Percentiles rank a stretch among this genome's conserved stretches.
phyloP scores from a whole-genome alignment of 1,140 invertebrate genomes.

The Philotrypesis tridentata region DNA sequence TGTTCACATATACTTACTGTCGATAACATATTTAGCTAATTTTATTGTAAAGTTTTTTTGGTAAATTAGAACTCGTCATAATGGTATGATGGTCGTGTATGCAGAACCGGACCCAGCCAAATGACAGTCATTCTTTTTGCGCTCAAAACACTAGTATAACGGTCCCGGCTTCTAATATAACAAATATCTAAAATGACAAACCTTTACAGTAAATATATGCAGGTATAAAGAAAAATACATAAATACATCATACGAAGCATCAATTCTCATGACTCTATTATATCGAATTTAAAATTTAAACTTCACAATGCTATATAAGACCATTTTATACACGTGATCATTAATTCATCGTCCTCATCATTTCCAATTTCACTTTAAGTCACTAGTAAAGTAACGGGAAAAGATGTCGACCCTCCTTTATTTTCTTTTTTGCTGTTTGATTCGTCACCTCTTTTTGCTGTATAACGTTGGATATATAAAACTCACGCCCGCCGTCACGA shows the following conservation, averaged over 20 bases:
- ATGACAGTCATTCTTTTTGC: too few relatives aligned
- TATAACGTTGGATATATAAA: background rate
- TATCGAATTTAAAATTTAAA: conserved; percentile 18
- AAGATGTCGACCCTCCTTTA: background rate
- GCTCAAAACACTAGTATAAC: too few relatives aligned
- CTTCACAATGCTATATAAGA: background rate
- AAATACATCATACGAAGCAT: background rate
- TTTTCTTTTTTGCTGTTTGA: background rate
- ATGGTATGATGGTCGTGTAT: too few relatives aligned
- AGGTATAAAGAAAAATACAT: background rate
- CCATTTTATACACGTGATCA: conserved; percentile 7
- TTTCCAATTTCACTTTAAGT: background rate
- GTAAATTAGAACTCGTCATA: too few relatives aligned
- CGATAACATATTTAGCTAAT: too few relatives aligned
- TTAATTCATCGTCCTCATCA: conserved; percentile 12
- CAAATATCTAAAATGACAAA: too few relatives aligned
- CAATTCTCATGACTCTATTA: background rate
- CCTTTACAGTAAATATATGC: too few relatives aligned
- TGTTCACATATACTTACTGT: too few relatives aligned
- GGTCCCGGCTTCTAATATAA: too few relatives aligned
- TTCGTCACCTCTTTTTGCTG: background rate
- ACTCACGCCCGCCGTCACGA: background rate
- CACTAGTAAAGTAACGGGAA: background rate
- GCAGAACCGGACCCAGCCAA: too few relatives aligned
- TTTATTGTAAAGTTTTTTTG: too few relatives aligned